Percentiles rank a stretch among this genome's conserved stretches.
phyloP scores from a whole-genome alignment of 2,113 vertebrate genomes.

The Catagonus wagneri region DNA sequence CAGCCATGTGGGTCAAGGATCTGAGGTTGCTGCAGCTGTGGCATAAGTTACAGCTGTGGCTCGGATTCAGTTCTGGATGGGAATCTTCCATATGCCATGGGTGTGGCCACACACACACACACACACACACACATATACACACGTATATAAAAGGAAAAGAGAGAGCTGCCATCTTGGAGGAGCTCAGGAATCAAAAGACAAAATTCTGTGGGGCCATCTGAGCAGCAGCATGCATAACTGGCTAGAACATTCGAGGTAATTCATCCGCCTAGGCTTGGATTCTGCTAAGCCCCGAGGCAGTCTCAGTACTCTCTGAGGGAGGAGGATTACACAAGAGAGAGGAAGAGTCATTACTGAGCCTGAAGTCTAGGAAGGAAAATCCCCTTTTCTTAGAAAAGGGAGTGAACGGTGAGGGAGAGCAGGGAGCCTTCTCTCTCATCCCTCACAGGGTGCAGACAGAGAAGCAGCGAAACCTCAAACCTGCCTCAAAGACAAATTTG shows the following conservation, averaged over 20 bases:
- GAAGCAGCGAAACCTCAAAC: neutral
- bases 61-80: too few species aligned
- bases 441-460: neutral
- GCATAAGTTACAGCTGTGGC: too few species aligned
- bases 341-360: neutral
- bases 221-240: neutral
- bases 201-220: neutral
- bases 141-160: neutral
- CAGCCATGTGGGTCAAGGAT: too few species aligned
- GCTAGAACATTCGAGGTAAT: neutral
- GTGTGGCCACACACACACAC: too few species aligned
- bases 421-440: neutral
- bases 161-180: neutral
- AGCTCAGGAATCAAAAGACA: neutral
- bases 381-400: neutral
- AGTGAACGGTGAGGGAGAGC: neutral
- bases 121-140: too few species aligned
- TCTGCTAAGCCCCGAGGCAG: neutral
- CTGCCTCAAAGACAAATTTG: neutral
- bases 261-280: neutral
- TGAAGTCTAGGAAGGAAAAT: neutral
- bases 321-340: neutral
- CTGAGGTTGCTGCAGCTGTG: too few species aligned
- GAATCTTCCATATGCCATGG: too few species aligned
- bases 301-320: neutral